phyloP scores from a whole-genome alignment of 2,797 vertebrate species.

The Sphenodon punctatus region DNA sequence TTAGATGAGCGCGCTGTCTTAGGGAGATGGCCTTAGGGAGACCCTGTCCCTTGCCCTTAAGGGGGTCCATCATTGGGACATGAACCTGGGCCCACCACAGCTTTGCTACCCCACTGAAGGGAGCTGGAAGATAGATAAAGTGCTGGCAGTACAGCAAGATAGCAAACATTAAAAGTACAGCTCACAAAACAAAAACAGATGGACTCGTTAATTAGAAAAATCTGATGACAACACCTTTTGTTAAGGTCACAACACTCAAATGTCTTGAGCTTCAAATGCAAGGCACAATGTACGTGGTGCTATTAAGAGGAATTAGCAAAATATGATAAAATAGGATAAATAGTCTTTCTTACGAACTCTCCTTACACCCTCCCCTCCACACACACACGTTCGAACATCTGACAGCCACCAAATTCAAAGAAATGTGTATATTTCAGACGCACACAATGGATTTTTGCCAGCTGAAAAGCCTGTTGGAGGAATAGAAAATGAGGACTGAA shows the following conservation, averaged over 20 bases:
- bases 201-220: background rate
- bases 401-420: too few relatives aligned
- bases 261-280: background rate
- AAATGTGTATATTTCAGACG: background rate
- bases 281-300: background rate
- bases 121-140: too few relatives aligned
- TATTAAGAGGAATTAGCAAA: background rate
- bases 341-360: background rate
- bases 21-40: too few relatives aligned
- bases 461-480: conserved; percentile 39
- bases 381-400: too few relatives aligned
- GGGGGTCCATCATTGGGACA: too few relatives aligned
- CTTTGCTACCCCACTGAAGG: too few relatives aligned
- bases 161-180: background rate
- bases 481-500: conserved; percentile 45
- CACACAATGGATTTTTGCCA: conserved; percentile 29
- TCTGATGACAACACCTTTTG: background rate
- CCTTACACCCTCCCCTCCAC: background rate
- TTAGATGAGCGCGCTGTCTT: too few relatives aligned
- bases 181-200: conserved; percentile 1
- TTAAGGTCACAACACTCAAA: background rate
- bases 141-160: background rate
- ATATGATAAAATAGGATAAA: background rate
- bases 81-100: too few relatives aligned
- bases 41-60: too few relatives aligned